A percentile compares a stretch with the other conserved stretches of the same genome.
Evolutionary conservation across 2,888 invertebrate genomes (phyloP).

Genomic region (Pyrrhosoma nymphula): DNA sequence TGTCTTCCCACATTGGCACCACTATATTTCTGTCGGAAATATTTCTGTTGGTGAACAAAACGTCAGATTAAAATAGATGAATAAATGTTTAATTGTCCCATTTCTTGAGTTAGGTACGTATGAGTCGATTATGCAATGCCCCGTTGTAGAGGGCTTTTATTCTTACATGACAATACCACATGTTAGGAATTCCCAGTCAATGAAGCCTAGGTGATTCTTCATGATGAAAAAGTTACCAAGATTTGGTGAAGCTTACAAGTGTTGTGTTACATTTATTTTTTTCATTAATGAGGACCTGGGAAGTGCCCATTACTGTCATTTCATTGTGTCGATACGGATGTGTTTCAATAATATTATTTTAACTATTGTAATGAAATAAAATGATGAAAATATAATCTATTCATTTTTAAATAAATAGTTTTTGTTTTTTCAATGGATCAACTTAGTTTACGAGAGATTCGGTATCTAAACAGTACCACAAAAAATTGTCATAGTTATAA

Average conservation of each 20-base stretch:
- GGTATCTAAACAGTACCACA: too few species aligned
- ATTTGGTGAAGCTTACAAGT: neutral
- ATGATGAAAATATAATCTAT: too few species aligned
- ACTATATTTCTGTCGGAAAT: neutral
- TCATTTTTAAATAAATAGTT: too few species aligned
- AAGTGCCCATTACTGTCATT: neutral
- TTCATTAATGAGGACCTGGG: neutral
- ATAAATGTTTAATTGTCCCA: neutral
- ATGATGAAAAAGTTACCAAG: conserved; percentile 31
- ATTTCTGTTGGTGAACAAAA: neutral
- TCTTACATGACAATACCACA: neutral
- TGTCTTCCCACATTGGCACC: neutral
- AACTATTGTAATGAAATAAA: too few species aligned
- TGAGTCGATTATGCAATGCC: neutral
- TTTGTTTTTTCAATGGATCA: too few species aligned
- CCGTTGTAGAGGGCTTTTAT: neutral
- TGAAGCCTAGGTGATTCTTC: neutral
- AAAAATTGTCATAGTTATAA: too few species aligned
- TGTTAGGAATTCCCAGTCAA: neutral
- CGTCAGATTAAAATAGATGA: neutral
- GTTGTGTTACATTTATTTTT: neutral
- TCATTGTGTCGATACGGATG: too few species aligned
- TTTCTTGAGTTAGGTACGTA: neutral
- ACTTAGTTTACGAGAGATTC: too few species aligned
- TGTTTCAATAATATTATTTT: too few species aligned